Evolutionary conservation across 2,888 invertebrate genomes (phyloP), one percentile per base, ranked within the genome.

Genomic region (Zootermopsis nevadensis): DNA sequence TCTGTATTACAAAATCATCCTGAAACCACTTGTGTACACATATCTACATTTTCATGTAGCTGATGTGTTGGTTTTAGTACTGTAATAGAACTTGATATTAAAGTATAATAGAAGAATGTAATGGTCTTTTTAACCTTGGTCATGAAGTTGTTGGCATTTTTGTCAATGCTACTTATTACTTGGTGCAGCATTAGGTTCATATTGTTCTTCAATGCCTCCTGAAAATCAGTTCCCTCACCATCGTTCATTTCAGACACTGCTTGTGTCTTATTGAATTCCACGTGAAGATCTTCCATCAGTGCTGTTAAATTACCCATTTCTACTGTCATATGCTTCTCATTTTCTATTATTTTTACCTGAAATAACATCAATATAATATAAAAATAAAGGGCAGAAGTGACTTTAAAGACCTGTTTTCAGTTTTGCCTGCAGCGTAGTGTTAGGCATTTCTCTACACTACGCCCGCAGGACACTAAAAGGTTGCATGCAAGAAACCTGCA

Each of bases 81-180:
- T 0, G 19, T 19, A 48, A 15, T 12, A 0, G 48, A 48, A 19
- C 48, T n/a, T n/a, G n/a, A n/a, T n/a, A 12, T 19, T 19, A 12
- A 6, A 12, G 12, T 15, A 12, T 2, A n/a, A n/a, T 60, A 60
- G n/a, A n/a, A 8, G 27, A 60, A 15, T 60, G 6, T n/a, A n/a
- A 60, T 60, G n/a, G 60, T 7, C 60, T 19, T 10, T 38, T 8
- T 60, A 31, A 83, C 83, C 83, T 83, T 83, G 8, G 79, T 67
- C 7, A 67, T 79, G 60, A 83, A 60, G 27, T 79, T 83, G 72
- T 79, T 72, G 22, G 72, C 83, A 55, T 83, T 79, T 24, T 55
- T 67, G 33, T 83, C 83, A n/a, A 82, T 76, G 67, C 38, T 48
- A 19, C 31, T 35, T 33, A 38, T 48, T 1, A 82, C 19, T 53